Base-by-base conservation (phyloP, 2,797 vertebrate species). In the Oreochromis grahami region DNA sequence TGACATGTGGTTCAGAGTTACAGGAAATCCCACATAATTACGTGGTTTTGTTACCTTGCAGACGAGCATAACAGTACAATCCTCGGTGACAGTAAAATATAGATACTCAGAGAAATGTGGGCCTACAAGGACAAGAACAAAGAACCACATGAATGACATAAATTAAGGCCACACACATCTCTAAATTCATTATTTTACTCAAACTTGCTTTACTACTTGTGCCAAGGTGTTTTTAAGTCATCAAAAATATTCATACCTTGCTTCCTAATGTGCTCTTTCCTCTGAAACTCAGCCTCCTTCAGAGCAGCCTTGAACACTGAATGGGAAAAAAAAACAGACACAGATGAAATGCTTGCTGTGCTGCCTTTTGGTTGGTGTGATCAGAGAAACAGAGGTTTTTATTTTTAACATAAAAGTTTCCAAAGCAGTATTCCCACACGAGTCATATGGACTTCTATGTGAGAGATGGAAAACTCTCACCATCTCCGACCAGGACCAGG, bases 401-500 rank as follows among this genome's bases (percentile, higher is more conserved):
- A 34, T 29, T 5, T 53, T 53, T 53, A 52, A 51, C 50, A 51
- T 1, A 45, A 45, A 63, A 63, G 58, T 63, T 63, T 63, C 34
- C 11, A 0, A 38, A 63, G 11, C 19, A 63, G 19, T 63, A 38
- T 38, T 1, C 58, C 34, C 0, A 48, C 21, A 45, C 15, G 8
- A 58, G 36, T 15, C 19, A n/a, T 32, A 74, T 13, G 17, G 34
- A 58, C 45, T 53, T 36, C 3, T 76, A 36, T n/a, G 50, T n/a
- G 55, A 32, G n/a, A 26, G 24, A n/a, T 29, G 19, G 58, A 1
- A 32, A 3, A 8, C 29, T 45, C 97, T 85, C 95, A 99, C 99
- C 98, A 0, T 99, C 98, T 93, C 98, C 98, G 38, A 99, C 98
- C 77, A 99, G 97, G 32, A 99, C 98, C 95, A 99, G 94, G 0